These are phyloP conservation scores for Mobula hypostoma DNA, from an alignment of 2,113 vertebrate species.

Conservation along the genomic window DNA sequence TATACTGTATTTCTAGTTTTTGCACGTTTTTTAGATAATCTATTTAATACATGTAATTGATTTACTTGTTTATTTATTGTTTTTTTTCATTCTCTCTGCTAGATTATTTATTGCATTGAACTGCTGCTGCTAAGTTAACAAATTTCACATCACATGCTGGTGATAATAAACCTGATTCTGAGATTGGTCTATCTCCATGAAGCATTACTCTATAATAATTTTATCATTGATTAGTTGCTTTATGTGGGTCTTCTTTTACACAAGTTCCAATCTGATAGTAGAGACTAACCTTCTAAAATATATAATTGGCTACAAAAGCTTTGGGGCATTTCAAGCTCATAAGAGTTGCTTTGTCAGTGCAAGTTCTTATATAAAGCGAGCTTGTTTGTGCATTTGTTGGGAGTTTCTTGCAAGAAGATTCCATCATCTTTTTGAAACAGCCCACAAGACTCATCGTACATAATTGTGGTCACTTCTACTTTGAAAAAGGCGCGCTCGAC, in stretches of 20 bases:
- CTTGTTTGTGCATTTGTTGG: not conserved
- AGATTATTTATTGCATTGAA: no score
- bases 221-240: not conserved
- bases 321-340: not conserved
- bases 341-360: not conserved
- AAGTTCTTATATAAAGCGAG: not conserved
- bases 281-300: not conserved
- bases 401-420: not conserved
- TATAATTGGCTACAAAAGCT: not conserved
- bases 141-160: no score
- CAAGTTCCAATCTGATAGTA: not conserved
- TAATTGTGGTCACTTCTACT: no score
- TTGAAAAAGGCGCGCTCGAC: no score
- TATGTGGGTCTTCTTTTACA: not conserved
- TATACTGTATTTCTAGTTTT: no score
- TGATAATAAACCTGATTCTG: no score
- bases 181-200: no score
- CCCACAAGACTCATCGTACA: not conserved
- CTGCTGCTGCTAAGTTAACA: no score
- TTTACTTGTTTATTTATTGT: no score
- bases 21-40: no score
- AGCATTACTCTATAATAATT: not conserved
- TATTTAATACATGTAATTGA: no score
- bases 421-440: not conserved
- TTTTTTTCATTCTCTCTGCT: no score